Evolutionary conservation across 2,888 invertebrate species (phyloP).

Genomic region (Meiosimyza platycephala): DNA sequence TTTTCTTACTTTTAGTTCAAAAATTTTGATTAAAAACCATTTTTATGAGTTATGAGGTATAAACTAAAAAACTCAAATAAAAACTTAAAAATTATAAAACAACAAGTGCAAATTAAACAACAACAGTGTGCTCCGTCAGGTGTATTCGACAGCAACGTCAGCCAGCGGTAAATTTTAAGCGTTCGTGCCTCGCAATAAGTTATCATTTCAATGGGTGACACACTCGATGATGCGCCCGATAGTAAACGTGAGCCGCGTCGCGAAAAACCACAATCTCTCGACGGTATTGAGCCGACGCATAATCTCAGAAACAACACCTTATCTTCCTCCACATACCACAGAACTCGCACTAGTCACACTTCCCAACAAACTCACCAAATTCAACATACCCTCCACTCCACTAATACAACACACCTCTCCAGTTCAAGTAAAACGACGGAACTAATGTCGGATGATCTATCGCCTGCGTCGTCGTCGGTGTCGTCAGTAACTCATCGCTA

Average conservation of each 20-base stretch:
- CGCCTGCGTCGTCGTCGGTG: neutral
- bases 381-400: neutral
- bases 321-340: neutral
- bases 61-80: neutral
- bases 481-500: conserved; percentile 45
- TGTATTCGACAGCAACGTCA: conserved; percentile 49
- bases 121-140: conserved; percentile 37
- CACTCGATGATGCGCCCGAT: conserved; percentile 25
- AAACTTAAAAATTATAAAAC: neutral
- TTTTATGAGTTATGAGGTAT: neutral
- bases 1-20: neutral
- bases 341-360: neutral
- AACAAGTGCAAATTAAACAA: neutral
- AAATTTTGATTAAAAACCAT: neutral
- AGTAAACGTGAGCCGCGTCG: conserved; percentile 47
- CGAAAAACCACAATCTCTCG: conserved; percentile 61
- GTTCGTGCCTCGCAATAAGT: neutral
- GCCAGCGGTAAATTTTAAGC: conserved; percentile 44
- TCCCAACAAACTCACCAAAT: neutral
- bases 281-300: conserved; percentile 50
- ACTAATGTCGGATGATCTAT: neutral
- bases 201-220: conserved; percentile 33
- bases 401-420: neutral
- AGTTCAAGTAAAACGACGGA: neutral
- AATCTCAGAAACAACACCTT: conserved; percentile 38